phyloP scores from a whole-genome alignment of 1,140 invertebrate species.

The Drosophila nikananu region DNA sequence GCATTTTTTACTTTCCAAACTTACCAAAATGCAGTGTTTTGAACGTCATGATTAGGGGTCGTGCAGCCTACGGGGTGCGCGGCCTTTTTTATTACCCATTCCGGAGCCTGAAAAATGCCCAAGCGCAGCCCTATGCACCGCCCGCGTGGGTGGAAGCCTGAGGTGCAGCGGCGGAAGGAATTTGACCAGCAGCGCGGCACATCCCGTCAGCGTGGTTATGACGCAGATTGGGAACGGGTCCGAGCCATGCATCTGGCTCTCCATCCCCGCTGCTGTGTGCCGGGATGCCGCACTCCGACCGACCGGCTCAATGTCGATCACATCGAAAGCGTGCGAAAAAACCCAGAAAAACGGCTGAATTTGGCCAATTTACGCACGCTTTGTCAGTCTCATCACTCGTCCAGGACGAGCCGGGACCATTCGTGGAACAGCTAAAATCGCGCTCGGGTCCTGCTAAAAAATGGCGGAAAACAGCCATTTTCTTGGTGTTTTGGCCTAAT shows the following conservation, averaged over 20 bases:
- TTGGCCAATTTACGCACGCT: background rate
- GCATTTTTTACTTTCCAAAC: background rate
- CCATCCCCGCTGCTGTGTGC: background rate
- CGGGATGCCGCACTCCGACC: background rate
- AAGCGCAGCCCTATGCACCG: background rate
- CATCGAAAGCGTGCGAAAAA: background rate
- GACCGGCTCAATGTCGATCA: background rate
- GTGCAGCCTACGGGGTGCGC: background rate
- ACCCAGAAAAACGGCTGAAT: background rate
- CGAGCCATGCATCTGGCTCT: background rate
- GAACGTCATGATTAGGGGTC: background rate
- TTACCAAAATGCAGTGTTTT: background rate
- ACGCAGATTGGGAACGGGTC: background rate
- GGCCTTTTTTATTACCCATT: background rate
- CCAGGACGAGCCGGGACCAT: background rate
- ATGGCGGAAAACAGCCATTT: background rate
- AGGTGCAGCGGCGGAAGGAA: background rate
- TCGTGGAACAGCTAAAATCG: background rate
- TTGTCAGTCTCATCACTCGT: background rate
- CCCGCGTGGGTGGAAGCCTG: background rate
- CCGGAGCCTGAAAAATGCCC: no score
- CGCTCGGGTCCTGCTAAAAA: background rate
- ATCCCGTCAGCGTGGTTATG: background rate
- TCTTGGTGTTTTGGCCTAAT: no score
- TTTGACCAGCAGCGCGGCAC: slow-evolving; percentile 1